Conservation (phyloP, 2,113 vertebrate genomes). For the Platysternon megacephalum region DNA sequence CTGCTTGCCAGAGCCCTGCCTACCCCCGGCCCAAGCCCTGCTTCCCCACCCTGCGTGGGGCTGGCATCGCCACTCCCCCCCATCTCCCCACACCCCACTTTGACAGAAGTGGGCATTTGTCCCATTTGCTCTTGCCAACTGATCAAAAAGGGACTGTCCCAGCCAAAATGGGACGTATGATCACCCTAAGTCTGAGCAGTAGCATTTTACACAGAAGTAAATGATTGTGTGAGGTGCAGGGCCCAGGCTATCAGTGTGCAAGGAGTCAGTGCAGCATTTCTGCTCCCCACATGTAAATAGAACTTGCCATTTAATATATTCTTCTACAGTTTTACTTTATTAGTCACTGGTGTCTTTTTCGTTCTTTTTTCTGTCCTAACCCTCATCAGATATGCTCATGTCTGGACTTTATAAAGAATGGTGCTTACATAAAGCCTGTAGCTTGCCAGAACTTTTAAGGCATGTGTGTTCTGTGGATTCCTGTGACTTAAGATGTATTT, state of each 20-base stretch:
- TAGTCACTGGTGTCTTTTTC: background rate
- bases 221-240: accelerated
- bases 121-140: no score
- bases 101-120: background rate
- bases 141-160: no score
- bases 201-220: background rate
- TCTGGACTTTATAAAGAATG: background rate
- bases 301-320: background rate
- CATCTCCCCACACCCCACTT: background rate
- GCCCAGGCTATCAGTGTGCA: background rate
- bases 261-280: background rate
- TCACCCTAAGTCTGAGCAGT: background rate
- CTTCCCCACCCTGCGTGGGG: no score
- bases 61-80: accelerated
- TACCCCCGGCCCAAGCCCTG: no score
- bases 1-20: no score
- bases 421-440: background rate
- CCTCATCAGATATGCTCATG: background rate
- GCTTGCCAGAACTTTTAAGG: background rate
- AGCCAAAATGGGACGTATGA: background rate
- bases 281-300: background rate
- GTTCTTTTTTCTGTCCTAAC: background rate
- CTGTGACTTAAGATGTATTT: background rate
- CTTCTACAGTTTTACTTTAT: background rate
- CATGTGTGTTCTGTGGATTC: background rate